Base-by-base conservation (phyloP, 2,113 vertebrate species). In the Amphiprion ocellaris region DNA sequence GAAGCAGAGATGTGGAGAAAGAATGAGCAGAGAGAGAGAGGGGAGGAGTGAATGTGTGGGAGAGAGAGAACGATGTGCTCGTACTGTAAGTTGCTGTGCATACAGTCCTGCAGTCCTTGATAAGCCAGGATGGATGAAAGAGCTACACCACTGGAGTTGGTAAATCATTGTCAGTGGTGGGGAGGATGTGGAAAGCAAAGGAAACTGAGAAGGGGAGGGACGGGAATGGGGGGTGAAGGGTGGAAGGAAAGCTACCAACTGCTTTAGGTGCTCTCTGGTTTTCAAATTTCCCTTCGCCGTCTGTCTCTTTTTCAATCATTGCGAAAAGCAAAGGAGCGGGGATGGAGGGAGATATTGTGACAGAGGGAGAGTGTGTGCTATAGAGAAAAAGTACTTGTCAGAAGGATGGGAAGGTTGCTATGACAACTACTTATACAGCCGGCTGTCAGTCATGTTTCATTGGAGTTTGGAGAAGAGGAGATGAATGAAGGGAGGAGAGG, bases 321-420 rank as follows among this genome's bases (percentile, higher is more conserved):
- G 83, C 81, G 8, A 85, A 75, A 37, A 37, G 77, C 66, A 54
- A 71, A 79, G 10, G 54, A 69, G 77, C 11, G 16, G 54, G 68
- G 60, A 67, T 65, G 80, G 78, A 78, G 58, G 70, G 63, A 54
- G 82, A 75, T 69, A 83, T 62, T 84, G 81, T 87, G 87, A 88
- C 78, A 84, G 74, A 68, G 81, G 76, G 82, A 77, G 76, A 70
- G 72, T 24, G 74, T 14, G 88, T 21, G 82, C 74, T 69, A 69
- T 65, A 71, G 77, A 88, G 76, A 78, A 78, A 89, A 85, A 71
- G 87, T 74, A 88, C 84, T 86, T 90, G 87, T 91, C 79, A 85
- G 81, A 91, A 87, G 91, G 91, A 90, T 82, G 84, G 77, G 93
- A 93, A 93, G 88, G 96, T 97, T 96, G 90, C 96, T 93, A 95